Base-by-base conservation (phyloP, 2,113 vertebrate species). In the Corydoras maculifer region DNA sequence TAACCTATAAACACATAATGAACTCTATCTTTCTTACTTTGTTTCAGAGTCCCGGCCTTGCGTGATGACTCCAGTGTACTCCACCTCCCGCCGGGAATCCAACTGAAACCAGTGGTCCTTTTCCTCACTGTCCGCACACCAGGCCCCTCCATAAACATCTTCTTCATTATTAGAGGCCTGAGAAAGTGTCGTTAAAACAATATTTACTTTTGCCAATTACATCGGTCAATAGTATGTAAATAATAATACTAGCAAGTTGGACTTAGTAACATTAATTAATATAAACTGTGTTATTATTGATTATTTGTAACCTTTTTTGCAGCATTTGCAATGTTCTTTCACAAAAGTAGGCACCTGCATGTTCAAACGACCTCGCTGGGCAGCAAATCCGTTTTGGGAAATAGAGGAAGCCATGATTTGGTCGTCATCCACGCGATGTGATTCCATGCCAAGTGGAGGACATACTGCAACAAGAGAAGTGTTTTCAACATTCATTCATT, bases 361-460 rank as follows among this genome's bases (percentile, higher is more conserved):
- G 84, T 99, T 99, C 74, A 98, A 92, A 43, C 96, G 91, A 0
- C 92, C 94, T 0, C 96, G 93, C 79, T 95, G 93, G 9, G 94
- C 91, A 0, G 91, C 86, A 70, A 93, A 90, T 3, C 88, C 88
- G 0, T 95, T 93, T 64, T 94, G 90, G 68, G 94, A 89, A 83
- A 92, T 87, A n/a, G 96, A 97, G 5, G 96, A 99, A 57, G 94
- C 90, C 49, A 91, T 76, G 9, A 99, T 86, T 90, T 99, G 96
- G 73, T 97, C 95, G 0, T 94, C 82, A 58, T 95, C 93, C 0
- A 98, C 82, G 58, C 85, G 91, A 35, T 95, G 95, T 0, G 96
- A 98, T 88, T 99, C 96, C 88, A 99, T 80, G 62, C 96, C 96
- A 0, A 99, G 86, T 2, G 96, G 96, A 57, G 96, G 96, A 32